These are phyloP conservation scores for Pristionchus mayeri DNA, from an alignment of 2,888 invertebrate species.

Conservation along the genomic window DNA sequence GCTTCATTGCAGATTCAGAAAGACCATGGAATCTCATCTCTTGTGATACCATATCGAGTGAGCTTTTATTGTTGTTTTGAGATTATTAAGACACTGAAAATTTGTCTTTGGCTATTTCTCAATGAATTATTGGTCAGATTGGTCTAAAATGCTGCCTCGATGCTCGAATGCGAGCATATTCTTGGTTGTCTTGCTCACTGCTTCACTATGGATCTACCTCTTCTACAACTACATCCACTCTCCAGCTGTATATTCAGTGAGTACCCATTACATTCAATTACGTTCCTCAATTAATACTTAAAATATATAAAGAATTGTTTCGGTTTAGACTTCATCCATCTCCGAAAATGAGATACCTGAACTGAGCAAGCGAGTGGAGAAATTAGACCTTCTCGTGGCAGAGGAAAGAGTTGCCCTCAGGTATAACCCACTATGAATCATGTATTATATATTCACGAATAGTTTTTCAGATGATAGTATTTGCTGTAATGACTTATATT, in stretches of 20 bases:
- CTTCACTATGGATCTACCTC: constrained; percentile 29
- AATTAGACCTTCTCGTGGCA: not conserved
- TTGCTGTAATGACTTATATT: not conserved
- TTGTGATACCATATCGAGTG: constrained; percentile 1
- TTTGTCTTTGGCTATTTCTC: no score
- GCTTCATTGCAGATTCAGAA: not conserved
- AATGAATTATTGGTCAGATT: not conserved
- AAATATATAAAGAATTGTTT: no score
- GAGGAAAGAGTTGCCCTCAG: constrained; percentile 30
- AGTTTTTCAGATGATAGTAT: not conserved
- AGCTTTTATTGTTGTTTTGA: no score
- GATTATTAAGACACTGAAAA: no score
- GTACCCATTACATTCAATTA: not conserved
- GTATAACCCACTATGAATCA: not conserved
- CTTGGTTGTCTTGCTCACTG: constrained; percentile 9
- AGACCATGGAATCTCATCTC: constrained; percentile 7
- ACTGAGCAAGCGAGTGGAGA: constrained; percentile 7
- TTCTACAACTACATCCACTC: constrained; percentile 37
- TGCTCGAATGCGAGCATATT: not conserved
- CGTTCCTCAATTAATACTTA: not conserved
- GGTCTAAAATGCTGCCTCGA: constrained; percentile 21
- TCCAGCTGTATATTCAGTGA: not conserved
- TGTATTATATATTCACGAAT: not conserved
- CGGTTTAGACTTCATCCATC: not conserved
- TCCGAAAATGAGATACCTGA: constrained; percentile 8